Evolutionary conservation across 1,140 invertebrate species (phyloP).

Genomic region (Tetranychus urticae): DNA sequence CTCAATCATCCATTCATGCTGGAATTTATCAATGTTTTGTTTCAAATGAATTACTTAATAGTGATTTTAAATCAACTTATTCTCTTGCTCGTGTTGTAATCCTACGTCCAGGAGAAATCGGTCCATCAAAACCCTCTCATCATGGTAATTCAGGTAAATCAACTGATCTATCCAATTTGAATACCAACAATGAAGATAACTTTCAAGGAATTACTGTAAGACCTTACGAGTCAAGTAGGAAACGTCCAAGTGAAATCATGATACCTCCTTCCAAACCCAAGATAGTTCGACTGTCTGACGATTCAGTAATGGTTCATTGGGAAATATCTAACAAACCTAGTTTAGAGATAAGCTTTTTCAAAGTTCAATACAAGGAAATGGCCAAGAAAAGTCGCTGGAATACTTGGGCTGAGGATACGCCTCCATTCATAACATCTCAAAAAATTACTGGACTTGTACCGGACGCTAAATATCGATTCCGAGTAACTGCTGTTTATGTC

Average conservation of each 20-base stretch:
- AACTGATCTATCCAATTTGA: background rate
- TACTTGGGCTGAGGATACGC: constrained; percentile 55
- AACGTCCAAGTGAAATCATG: constrained; percentile 32
- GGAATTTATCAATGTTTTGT: constrained; percentile 51
- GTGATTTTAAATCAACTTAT: background rate
- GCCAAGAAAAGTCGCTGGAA: constrained; percentile 33
- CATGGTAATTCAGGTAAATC: background rate
- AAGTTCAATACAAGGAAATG: constrained; percentile 57
- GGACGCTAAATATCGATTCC: constrained; percentile 34
- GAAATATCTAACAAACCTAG: constrained; percentile 44
- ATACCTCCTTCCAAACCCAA: constrained; percentile 61
- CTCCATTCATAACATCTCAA: constrained; percentile 40
- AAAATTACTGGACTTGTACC: constrained; percentile 46
- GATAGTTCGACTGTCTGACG: constrained; percentile 54
- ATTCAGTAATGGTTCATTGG: constrained; percentile 83
- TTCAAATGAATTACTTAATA: constrained; percentile 35
- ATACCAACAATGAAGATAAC: constrained; percentile 12
- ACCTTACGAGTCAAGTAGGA: constrained; percentile 2
- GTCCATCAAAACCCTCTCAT: too few species aligned
- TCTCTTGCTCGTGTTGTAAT: background rate
- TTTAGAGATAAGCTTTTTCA: constrained; percentile 62
- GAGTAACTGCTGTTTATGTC: constrained; percentile 72
- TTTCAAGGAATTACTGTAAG: constrained; percentile 15
- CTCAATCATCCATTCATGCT: background rate
- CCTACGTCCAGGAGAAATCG: too few species aligned